Evolutionary conservation across 2,888 invertebrate genomes (phyloP).

Genomic region (Bimastos eiseni): DNA sequence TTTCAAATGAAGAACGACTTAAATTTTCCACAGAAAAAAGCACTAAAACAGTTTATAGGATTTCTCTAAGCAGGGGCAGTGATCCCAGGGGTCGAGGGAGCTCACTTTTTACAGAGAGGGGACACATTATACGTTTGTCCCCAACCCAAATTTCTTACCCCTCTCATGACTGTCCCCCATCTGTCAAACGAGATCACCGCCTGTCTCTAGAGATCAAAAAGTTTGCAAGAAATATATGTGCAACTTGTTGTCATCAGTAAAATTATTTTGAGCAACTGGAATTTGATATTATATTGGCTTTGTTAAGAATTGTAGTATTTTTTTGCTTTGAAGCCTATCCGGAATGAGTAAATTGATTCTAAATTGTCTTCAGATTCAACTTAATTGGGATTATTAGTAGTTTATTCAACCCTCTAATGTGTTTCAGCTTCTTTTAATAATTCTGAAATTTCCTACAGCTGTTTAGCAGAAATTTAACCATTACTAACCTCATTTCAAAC

Average conservation of each 20-base stretch:
- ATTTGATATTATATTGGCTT: background rate
- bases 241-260: background rate
- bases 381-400: background rate
- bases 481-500: background rate
- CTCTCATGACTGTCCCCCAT: no score
- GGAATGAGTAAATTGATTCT: background rate
- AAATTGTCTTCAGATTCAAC: background rate
- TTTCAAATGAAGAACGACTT: background rate
- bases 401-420: background rate
- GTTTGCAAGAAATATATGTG: background rate
- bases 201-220: no score
- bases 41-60: background rate
- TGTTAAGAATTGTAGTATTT: background rate
- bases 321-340: background rate
- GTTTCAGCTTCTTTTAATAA: background rate
- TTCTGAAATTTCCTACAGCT: background rate
- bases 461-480: background rate
- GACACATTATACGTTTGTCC: no score
- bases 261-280: background rate
- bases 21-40: background rate
- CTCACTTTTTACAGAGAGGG: no score
- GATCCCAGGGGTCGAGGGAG: no score
- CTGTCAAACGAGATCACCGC: no score
- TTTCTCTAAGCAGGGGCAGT: no score
- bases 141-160: no score